Evolutionary conservation across 2,888 invertebrate species (phyloP).

Genomic region (Leuctra nigra): DNA sequence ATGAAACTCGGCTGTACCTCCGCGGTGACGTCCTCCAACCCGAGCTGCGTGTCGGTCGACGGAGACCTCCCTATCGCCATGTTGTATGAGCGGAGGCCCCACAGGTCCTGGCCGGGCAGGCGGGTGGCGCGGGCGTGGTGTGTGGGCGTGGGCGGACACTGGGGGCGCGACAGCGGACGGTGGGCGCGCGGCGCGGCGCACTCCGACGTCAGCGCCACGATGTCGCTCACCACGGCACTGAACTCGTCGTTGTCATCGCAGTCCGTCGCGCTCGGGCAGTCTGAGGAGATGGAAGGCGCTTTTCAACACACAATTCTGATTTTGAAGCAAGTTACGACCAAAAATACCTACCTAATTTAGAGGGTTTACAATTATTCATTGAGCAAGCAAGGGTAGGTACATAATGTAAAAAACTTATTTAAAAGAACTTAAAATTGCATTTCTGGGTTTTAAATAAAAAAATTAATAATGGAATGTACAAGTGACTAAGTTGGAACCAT

Average conservation of each 20-base stretch:
- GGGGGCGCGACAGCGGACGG: conserved; percentile 61
- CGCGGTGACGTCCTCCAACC: not conserved
- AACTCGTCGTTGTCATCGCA: not conserved
- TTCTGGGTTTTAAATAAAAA: too few relatives aligned
- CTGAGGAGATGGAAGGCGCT: not conserved
- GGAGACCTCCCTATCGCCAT: not conserved
- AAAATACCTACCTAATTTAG: too few relatives aligned
- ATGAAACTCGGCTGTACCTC: too few relatives aligned
- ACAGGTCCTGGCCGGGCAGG: conserved; percentile 40
- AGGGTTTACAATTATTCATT: too few relatives aligned
- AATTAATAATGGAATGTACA: too few relatives aligned
- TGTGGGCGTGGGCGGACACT: conserved; percentile 83
- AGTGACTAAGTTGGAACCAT: too few relatives aligned
- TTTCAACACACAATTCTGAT: too few relatives aligned
- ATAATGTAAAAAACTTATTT: too few relatives aligned
- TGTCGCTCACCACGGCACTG: conserved; percentile 1
- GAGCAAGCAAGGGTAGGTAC: too few relatives aligned
- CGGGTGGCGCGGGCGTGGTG: conserved; percentile 59
- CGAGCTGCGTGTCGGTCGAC: not conserved
- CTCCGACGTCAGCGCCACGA: conserved; percentile 17
- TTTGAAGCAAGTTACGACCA: too few relatives aligned
- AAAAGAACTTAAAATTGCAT: too few relatives aligned
- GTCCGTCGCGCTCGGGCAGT: not conserved
- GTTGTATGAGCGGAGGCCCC: not conserved
- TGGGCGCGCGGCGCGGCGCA: conserved; percentile 39